Base-by-base conservation (phyloP, 2,797 vertebrate species). In the Hirundo rustica region DNA sequence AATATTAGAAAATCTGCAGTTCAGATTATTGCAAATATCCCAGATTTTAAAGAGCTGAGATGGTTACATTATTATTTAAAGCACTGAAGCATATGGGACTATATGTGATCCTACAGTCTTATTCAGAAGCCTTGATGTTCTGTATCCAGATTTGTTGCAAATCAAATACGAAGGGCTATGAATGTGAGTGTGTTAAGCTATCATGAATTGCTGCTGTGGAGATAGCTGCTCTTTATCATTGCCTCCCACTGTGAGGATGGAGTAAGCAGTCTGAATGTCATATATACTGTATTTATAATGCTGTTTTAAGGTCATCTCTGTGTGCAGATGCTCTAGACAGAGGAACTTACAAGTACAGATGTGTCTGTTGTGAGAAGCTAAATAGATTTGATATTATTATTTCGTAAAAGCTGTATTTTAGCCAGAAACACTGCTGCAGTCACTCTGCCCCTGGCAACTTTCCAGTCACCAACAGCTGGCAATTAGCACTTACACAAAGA, bases 401-500 rank as follows among this genome's bases (percentile, higher is more conserved):
- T 92, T 95, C 78, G 67, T 73, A 91, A 94, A 93, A 88, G n/a
- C 51, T 14, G 1, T 62, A 67, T 95, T 85, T 96, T 51, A 79
- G 40, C 32, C 67, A 57, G 88, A 73, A 81, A 88, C 65, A 45
- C 47, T 87, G 65, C 58, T 68, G 57, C 71, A 94, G 84, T 86
- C 70, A 22, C 57, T 78, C 74, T 75, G 26, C 38, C 40, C 29
- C 85, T 96, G 96, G 96, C 95, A 94, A 27, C 45, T 36, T 55
- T 88, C 93, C 96, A 97, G 67, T 40, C 85, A 80, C 75, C 73
- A 97, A 92, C 94, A 96, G 93, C 95, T 96, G 96, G 91, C 88
- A 97, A 96, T 96, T 97, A 96, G 93, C 89, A 91, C 93, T 96
- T 93, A 92, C 67, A 91, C 85, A 92, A 78, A 66, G 75, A 93